Percentiles rank a stretch among this genome's conserved stretches.
These are phyloP conservation scores for Ammodramus savannarum DNA, from an alignment of 2,113 vertebrate genomes.

Conservation along the genomic window DNA sequence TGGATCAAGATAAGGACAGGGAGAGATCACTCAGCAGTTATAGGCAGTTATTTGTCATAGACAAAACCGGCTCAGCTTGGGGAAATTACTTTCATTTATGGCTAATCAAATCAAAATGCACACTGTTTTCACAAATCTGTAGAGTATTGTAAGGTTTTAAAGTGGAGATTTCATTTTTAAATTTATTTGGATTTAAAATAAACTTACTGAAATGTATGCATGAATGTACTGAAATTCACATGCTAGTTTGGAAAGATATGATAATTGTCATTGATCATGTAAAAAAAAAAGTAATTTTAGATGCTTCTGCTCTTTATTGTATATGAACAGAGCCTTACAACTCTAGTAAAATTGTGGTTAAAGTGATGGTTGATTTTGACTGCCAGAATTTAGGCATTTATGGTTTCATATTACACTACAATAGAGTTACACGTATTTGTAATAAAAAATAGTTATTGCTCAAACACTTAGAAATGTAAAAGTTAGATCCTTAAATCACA, in stretches of 20 bases:
- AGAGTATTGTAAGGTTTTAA: not conserved
- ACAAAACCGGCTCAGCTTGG: not conserved
- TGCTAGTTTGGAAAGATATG: not conserved
- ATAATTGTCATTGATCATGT: not conserved
- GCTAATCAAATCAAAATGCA: not conserved
- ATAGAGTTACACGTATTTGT: not conserved
- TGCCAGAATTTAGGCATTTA: not conserved
- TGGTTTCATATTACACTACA: not conserved
- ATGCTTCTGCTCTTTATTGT: not conserved
- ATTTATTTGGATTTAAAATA: not conserved
- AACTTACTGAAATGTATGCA: not conserved
- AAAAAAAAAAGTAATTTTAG: not conserved
- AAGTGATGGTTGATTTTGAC: not conserved
- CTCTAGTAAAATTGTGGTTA: not conserved
- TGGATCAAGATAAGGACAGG: not conserved
- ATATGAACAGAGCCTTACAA: not conserved
- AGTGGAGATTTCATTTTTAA: not conserved
- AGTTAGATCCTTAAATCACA: not conserved
- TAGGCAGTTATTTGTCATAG: not conserved
- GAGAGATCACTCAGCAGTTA: not conserved
- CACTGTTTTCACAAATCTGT: not conserved
- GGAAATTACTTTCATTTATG: not conserved
- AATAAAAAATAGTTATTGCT: not conserved
- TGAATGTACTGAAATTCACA: not conserved
- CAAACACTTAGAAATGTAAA: not conserved